Evolutionary conservation across 2,113 vertebrate species (phyloP).

Genomic region (Lepisosteus osseus): DNA sequence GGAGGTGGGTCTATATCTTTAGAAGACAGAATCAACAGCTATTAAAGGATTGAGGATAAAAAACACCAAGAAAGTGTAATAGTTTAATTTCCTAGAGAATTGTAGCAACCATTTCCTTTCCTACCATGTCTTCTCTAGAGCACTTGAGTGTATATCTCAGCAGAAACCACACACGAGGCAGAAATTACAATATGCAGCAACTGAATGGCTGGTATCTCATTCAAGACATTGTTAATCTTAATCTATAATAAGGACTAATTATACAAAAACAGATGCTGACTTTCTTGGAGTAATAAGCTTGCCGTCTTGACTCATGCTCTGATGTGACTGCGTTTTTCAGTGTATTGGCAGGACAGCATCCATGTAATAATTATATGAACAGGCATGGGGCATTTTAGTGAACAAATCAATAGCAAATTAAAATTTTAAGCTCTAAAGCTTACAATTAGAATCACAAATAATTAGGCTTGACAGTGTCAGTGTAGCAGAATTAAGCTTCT

Average conservation of each 20-base stretch:
- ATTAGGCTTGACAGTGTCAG: conserved; percentile 66
- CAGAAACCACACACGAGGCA: conserved; percentile 6
- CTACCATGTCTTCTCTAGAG: too few relatives aligned
- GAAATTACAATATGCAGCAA: background rate
- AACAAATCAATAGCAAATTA: conserved; percentile 78
- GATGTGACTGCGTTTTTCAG: conserved; percentile 45
- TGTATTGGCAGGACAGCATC: conserved; percentile 59
- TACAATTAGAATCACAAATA: conserved; percentile 66
- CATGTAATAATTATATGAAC: conserved; percentile 65
- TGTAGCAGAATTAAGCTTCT: conserved; percentile 45
- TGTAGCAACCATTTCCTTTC: conserved; percentile 12
- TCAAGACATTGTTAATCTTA: conserved; percentile 7
- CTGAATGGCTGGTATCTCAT: background rate
- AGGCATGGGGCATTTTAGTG: conserved; percentile 64
- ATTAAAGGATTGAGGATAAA: background rate
- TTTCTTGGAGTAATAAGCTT: conserved; percentile 13
- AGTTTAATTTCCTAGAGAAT: conserved; percentile 10
- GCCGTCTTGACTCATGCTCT: conserved; percentile 47
- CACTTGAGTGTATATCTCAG: too few relatives aligned
- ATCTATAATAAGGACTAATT: conserved; percentile 2
- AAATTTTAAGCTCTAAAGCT: conserved; percentile 71
- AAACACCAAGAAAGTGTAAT: conserved; percentile 4
- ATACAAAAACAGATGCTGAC: conserved; percentile 6
- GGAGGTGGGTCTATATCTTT: background rate
- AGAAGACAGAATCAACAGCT: conserved; percentile 1